Evolutionary conservation across 1,140 invertebrate genomes (phyloP).

Genomic region (Heliconius hewitsoni): DNA sequence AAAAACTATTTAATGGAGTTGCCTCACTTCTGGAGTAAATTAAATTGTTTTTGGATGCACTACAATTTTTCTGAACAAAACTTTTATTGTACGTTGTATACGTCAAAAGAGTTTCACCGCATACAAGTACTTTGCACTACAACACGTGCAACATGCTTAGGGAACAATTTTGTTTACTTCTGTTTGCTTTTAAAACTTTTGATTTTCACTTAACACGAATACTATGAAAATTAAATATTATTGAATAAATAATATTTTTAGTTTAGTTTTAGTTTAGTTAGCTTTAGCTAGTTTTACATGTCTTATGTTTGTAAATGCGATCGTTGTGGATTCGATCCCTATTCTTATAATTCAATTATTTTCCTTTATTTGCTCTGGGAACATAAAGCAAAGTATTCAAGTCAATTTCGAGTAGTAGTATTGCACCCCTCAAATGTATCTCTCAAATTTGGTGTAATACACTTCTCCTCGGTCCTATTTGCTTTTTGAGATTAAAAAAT

Average conservation of each 20-base stretch:
- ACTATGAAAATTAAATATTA: background rate
- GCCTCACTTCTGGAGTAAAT: constrained; percentile 26
- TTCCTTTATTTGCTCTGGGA: too few relatives aligned
- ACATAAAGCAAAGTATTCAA: too few relatives aligned
- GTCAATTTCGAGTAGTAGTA: too few relatives aligned
- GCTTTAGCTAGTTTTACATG: too few relatives aligned
- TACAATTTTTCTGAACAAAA: constrained; percentile 33
- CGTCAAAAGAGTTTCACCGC: constrained; percentile 34
- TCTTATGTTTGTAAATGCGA: too few relatives aligned
- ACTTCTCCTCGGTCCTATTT: too few relatives aligned
- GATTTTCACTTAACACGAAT: background rate
- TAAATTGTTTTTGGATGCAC: constrained; percentile 34
- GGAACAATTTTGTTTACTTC: constrained; percentile 28
- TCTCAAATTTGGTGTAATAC: too few relatives aligned
- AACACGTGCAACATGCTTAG: constrained; percentile 21
- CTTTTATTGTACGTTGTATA: constrained; percentile 38
- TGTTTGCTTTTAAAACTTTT: background rate
- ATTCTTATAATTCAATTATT: too few relatives aligned
- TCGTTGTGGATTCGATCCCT: too few relatives aligned
- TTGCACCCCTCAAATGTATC: too few relatives aligned
- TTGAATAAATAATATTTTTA: background rate
- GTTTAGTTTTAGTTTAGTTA: too few relatives aligned
- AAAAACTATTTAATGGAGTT: constrained; percentile 37
- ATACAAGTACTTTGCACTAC: constrained; percentile 20
- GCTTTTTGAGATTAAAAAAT: too few relatives aligned